These are phyloP conservation scores for Silurus aristotelis DNA, from an alignment of 2,797 vertebrate genomes.

Conservation along the genomic window DNA sequence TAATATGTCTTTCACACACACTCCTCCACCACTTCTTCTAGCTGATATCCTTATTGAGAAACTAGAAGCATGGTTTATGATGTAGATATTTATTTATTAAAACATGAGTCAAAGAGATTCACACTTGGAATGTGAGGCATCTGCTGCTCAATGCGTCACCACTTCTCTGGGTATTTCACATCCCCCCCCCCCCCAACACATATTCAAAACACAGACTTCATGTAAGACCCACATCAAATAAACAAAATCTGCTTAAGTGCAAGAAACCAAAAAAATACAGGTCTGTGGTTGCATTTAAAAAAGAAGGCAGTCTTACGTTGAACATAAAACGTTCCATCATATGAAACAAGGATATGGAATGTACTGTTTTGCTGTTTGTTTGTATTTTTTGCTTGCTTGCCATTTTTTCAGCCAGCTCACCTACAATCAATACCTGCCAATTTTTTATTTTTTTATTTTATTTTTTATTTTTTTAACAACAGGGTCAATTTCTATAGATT, in stretches of 20 bases:
- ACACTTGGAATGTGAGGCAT: slow-evolving; percentile 82
- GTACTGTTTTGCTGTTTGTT: slow-evolving; percentile 64
- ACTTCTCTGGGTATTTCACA: slow-evolving; percentile 75
- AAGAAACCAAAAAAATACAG: slow-evolving; percentile 84
- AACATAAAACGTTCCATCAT: slow-evolving; percentile 81
- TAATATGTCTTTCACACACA: background rate
- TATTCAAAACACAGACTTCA: slow-evolving; percentile 80
- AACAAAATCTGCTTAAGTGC: slow-evolving; percentile 85
- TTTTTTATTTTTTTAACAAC: slow-evolving; percentile 21
- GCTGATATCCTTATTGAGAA: slow-evolving; percentile 69
- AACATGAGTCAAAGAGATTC: slow-evolving; percentile 83
- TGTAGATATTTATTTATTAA: slow-evolving; percentile 86
- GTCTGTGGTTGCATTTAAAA: slow-evolving; percentile 79
- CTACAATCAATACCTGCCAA: slow-evolving; percentile 70
- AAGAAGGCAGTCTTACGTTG: slow-evolving; percentile 82
- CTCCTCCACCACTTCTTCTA: slow-evolving; percentile 59
- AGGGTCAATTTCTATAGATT: slow-evolving; percentile 62
- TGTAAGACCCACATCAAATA: slow-evolving; percentile 83
- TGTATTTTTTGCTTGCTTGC: slow-evolving; percentile 66
- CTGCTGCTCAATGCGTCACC: slow-evolving; percentile 74
- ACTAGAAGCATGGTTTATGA: slow-evolving; percentile 76
- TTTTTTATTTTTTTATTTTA: slow-evolving; percentile 40
- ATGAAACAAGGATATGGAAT: slow-evolving; percentile 84
- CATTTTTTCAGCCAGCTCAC: slow-evolving; percentile 68
- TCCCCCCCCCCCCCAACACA: slow-evolving; percentile 70